Percentiles rank a stretch among this genome's conserved stretches.
Evolutionary conservation across 2,797 vertebrate genomes (phyloP).

Genomic region (Chrysocyon brachyurus): DNA sequence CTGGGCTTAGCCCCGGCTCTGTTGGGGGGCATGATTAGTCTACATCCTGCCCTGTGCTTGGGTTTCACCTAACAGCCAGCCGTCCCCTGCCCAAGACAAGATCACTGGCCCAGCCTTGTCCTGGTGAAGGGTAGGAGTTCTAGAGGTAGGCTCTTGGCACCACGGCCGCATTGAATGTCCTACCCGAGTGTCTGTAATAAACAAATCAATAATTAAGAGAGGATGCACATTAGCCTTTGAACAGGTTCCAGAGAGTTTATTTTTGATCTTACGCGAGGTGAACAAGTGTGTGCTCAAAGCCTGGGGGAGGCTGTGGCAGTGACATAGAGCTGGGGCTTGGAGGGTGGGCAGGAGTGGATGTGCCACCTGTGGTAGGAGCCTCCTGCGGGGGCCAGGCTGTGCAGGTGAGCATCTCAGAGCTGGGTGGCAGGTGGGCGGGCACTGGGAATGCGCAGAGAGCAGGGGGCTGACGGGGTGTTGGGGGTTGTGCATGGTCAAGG

Average conservation of each 20-base stretch:
- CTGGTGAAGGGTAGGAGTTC: background rate
- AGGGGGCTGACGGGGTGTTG: accelerated
- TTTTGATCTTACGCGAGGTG: slow-evolving; percentile 78
- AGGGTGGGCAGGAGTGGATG: too few species aligned
- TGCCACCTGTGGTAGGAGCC: background rate
- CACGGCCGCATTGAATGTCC: slow-evolving; percentile 72
- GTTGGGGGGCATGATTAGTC: accelerated
- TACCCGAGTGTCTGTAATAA: slow-evolving; percentile 86
- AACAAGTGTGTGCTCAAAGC: slow-evolving; percentile 11
- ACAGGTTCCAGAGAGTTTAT: slow-evolving; percentile 86
- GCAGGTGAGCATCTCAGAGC: background rate
- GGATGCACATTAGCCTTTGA: slow-evolving; percentile 88
- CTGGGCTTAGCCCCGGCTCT: background rate
- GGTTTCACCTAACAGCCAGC: background rate
- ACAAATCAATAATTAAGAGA: slow-evolving; percentile 90
- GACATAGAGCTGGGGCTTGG: background rate
- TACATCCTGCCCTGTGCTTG: background rate
- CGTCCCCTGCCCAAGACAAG: background rate
- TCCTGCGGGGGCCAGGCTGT: background rate
- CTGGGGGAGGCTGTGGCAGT: background rate
- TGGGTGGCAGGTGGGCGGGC: background rate
- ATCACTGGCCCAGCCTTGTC: accelerated
- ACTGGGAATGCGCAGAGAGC: background rate
- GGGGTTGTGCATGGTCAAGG: too few species aligned
- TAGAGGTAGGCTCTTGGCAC: slow-evolving; percentile 70